phyloP scores from a whole-genome alignment of 2,113 vertebrate species.

The Heterochromis multidens region DNA sequence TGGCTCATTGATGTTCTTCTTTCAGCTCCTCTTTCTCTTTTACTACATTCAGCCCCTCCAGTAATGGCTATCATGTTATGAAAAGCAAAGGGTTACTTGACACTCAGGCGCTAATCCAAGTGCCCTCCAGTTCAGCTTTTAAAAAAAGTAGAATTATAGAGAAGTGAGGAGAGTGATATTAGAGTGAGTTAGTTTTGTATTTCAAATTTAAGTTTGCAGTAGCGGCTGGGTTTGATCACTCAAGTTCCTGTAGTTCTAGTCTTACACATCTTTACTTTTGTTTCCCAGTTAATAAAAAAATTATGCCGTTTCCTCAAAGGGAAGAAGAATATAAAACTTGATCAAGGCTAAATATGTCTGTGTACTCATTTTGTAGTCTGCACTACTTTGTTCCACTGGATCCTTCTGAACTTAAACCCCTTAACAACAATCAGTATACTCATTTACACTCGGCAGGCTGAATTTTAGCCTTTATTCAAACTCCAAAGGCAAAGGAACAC shows the following conservation, averaged over 20 bases:
- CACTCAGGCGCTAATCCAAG: slow-evolving; percentile 41
- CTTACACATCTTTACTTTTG: not conserved
- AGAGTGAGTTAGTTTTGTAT: slow-evolving; percentile 19
- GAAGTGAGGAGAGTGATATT: not conserved
- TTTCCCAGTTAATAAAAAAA: not conserved
- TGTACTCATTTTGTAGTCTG: not conserved
- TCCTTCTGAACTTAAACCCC: not conserved
- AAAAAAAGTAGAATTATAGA: not conserved
- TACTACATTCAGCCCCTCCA: slow-evolving; percentile 10
- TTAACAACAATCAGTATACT: not conserved
- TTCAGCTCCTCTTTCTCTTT: slow-evolving; percentile 24
- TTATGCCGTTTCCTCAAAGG: not conserved
- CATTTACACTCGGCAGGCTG: not conserved
- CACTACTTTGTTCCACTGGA: not conserved
- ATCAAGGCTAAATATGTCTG: not conserved
- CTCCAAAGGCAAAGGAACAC: not conserved
- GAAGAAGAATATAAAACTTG: not conserved
- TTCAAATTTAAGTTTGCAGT: not conserved
- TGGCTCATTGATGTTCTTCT: slow-evolving; percentile 14
- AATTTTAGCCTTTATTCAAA: not conserved
- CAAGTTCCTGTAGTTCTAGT: not conserved
- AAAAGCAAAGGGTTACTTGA: slow-evolving; percentile 60
- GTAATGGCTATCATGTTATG: slow-evolving; percentile 64
- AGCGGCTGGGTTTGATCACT: not conserved
- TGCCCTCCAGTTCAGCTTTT: slow-evolving; percentile 51